phyloP scores from a whole-genome alignment of 37 sponge, comb jelly and placozoan species.

The Aplysina aerophoba region DNA sequence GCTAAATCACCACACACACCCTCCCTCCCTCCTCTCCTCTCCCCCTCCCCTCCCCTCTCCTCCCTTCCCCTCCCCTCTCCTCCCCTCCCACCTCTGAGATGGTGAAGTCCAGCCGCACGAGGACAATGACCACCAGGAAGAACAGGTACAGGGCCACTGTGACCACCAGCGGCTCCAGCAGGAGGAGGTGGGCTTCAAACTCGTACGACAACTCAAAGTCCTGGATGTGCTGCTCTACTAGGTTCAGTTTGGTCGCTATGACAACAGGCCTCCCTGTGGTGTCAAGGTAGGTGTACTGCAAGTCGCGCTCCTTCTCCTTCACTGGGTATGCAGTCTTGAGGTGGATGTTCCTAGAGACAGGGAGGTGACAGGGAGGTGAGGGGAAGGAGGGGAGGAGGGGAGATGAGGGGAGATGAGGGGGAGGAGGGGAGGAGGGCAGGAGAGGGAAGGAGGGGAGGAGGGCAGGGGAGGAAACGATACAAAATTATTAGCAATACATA shows the following conservation, averaged over 20 bases:
- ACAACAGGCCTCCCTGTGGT: constrained; percentile 93
- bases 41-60: not conserved
- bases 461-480: too few species aligned
- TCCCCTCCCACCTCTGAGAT: constrained; percentile 64
- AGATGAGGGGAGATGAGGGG: too few species aligned
- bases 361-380: too few species aligned
- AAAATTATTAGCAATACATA: too few species aligned
- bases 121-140: constrained; percentile 83
- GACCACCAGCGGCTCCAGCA: constrained; percentile 93
- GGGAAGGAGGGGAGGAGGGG: too few species aligned
- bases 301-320: constrained; percentile 29
- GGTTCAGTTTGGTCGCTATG: constrained; percentile 50
- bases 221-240: constrained; percentile 96
- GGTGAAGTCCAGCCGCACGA: constrained; percentile 94
- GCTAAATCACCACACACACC: not conserved
- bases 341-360: constrained; percentile 61
- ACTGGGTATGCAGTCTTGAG: constrained; percentile 61
- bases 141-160: constrained; percentile 80
- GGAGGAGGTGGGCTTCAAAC: constrained; percentile 64
- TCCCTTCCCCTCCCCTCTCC: not conserved
- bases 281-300: constrained; percentile 92
- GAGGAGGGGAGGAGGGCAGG: too few species aligned
- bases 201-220: constrained; percentile 71
- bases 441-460: too few species aligned
- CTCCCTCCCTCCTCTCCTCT: not conserved